phyloP scores from a whole-genome alignment of 2,888 invertebrate species.

The Drosophila nigricruria region DNA sequence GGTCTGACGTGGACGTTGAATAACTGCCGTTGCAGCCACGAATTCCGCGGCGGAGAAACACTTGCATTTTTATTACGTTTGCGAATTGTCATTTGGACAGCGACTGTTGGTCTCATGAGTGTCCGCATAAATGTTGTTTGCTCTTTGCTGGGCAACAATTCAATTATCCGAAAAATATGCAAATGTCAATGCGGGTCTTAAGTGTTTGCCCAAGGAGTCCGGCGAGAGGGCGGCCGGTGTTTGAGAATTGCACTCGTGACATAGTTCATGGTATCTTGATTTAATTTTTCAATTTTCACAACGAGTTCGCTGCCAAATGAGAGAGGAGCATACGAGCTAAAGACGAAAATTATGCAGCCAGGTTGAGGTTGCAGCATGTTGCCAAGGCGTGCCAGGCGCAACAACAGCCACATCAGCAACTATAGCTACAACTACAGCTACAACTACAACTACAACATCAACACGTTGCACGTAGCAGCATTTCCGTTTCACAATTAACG shows the following conservation, averaged over 20 bases:
- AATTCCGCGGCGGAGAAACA: constrained; percentile 55
- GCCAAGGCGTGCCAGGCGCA: constrained; percentile 65
- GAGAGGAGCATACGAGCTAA: constrained; percentile 45
- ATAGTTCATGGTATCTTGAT: constrained; percentile 75
- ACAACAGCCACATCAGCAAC: constrained; percentile 27
- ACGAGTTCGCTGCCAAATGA: constrained; percentile 38
- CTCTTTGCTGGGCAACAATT: constrained; percentile 81
- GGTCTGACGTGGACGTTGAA: constrained; percentile 63
- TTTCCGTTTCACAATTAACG: constrained; percentile 81
- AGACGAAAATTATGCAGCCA: constrained; percentile 71
- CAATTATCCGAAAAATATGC: constrained; percentile 79
- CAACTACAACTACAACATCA: constrained; percentile 3
- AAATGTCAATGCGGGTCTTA: constrained; percentile 69
- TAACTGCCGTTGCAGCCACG: constrained; percentile 56
- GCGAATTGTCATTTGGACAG: constrained; percentile 74
- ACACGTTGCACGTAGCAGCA: constrained; percentile 62
- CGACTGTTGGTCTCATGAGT: constrained; percentile 72
- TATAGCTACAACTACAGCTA: not conserved
- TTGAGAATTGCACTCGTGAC: constrained; percentile 72
- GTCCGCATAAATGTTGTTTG: constrained; percentile 82
- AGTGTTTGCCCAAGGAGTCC: constrained; percentile 35
- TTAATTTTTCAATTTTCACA: constrained; percentile 77
- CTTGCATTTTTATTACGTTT: constrained; percentile 73
- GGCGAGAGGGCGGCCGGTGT: not conserved
- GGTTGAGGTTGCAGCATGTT: constrained; percentile 67